A percentile compares a stretch with the other conserved stretches of the same genome.
phyloP scores from a whole-genome alignment of 1,140 invertebrate species.

The Bacillus rossius region DNA sequence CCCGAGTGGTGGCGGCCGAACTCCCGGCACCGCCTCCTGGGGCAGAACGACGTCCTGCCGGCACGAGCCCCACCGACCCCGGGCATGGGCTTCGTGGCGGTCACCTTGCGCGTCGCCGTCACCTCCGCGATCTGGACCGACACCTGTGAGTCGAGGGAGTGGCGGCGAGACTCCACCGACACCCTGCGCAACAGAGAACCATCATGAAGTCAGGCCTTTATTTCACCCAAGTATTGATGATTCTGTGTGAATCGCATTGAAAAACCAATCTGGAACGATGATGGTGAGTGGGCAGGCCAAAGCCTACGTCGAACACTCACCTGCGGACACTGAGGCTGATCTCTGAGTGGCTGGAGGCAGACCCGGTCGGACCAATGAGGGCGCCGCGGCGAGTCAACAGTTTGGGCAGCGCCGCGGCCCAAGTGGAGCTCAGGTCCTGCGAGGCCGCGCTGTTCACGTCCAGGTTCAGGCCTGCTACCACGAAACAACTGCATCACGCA shows the following conservation, averaged over 20 bases:
- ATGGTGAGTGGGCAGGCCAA: too few species aligned
- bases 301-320: constrained; percentile 24
- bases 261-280: too few species aligned
- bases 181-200: constrained; percentile 53
- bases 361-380: constrained; percentile 52
- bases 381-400: constrained; percentile 78
- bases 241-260: too few species aligned
- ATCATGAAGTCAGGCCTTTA: not conserved
- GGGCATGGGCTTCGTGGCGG: constrained; percentile 28
- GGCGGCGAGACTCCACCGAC: constrained; percentile 73
- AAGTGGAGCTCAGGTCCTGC: constrained; percentile 71
- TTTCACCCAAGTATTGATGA: too few species aligned
- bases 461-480: constrained; percentile 61
- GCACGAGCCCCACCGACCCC: constrained; percentile 16
- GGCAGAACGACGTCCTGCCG: constrained; percentile 18
- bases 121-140: constrained; percentile 77
- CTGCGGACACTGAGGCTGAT: constrained; percentile 53
- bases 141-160: constrained; percentile 78
- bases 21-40: constrained; percentile 31
- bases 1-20: constrained; percentile 18
- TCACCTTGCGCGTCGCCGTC: constrained; percentile 56
- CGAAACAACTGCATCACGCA: constrained; percentile 5
- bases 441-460: constrained; percentile 75
- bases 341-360: constrained; percentile 64
- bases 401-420: constrained; percentile 82